Conservation (phyloP, 2,797 vertebrate genomes). For the Cossypha heuglini region DNA sequence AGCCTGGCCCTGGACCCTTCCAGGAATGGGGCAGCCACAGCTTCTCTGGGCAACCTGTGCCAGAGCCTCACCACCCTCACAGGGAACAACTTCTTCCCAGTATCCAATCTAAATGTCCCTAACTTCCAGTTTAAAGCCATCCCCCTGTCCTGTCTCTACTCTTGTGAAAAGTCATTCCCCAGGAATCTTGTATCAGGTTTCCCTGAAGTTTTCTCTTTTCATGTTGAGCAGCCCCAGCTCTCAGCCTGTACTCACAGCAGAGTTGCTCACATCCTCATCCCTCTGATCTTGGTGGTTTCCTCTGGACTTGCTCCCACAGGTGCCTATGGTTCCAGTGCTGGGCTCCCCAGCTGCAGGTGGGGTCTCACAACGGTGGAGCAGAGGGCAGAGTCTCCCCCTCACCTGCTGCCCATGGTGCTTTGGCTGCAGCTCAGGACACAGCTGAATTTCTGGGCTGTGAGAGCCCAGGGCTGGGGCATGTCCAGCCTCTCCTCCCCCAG, state of each 20-base stretch:
- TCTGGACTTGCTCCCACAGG: background rate
- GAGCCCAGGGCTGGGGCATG: fast-evolving
- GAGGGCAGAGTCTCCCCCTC: background rate
- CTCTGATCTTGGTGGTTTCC: background rate
- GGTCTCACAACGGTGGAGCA: background rate
- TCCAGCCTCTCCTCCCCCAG: background rate
- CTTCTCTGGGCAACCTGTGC: background rate
- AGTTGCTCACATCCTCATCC: background rate
- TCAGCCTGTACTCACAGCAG: background rate
- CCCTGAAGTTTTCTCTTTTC: background rate
- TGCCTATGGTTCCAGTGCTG: background rate
- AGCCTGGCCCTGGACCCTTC: background rate
- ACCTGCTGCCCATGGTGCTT: background rate
- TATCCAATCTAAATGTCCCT: background rate
- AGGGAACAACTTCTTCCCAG: background rate
- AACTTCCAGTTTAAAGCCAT: background rate
- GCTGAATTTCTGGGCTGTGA: background rate
- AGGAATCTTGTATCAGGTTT: background rate
- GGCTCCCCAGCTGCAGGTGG: background rate
- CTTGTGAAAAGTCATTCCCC: background rate
- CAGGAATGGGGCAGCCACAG: background rate
- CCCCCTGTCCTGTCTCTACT: background rate
- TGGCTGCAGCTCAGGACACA: background rate
- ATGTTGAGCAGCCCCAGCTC: background rate
- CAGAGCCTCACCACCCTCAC: background rate